Evolutionary conservation across 2,113 vertebrate genomes (phyloP).

Genomic region (Rhinoderma darwinii): DNA sequence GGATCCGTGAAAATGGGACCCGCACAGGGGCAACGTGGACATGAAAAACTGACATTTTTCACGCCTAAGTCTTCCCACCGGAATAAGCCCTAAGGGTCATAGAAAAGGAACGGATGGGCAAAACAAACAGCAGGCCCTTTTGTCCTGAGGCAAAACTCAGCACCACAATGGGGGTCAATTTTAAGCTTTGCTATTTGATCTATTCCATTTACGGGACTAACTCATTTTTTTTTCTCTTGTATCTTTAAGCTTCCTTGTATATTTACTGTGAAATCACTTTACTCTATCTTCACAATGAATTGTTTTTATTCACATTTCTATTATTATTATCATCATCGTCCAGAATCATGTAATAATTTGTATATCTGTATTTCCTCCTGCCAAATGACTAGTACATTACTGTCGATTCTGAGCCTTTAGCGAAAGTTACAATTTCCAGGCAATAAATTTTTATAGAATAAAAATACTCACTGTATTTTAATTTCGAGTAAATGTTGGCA

Average conservation of each 20-base stretch:
- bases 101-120: too few species aligned
- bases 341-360: slow-evolving; percentile 23
- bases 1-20: too few species aligned
- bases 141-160: neutral
- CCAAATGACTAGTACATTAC: slow-evolving; percentile 30
- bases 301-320: slow-evolving; percentile 33
- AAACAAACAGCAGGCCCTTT: too few species aligned
- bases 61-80: too few species aligned
- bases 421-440: slow-evolving; percentile 45
- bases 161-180: too few species aligned
- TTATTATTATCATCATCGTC: neutral
- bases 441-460: slow-evolving; percentile 38
- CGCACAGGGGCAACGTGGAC: too few species aligned
- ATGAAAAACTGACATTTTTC: too few species aligned
- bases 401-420: slow-evolving; percentile 20
- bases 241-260: neutral
- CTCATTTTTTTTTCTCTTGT: neutral
- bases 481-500: slow-evolving; percentile 19
- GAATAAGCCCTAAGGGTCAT: too few species aligned
- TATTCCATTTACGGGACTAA: neutral
- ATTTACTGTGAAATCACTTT: neutral
- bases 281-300: slow-evolving; percentile 7
- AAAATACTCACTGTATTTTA: slow-evolving; percentile 43
- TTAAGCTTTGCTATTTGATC: neutral
- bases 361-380: slow-evolving; percentile 10